phyloP scores from a whole-genome alignment of 1,140 invertebrate species.

The Meloidogyne floridensis region DNA sequence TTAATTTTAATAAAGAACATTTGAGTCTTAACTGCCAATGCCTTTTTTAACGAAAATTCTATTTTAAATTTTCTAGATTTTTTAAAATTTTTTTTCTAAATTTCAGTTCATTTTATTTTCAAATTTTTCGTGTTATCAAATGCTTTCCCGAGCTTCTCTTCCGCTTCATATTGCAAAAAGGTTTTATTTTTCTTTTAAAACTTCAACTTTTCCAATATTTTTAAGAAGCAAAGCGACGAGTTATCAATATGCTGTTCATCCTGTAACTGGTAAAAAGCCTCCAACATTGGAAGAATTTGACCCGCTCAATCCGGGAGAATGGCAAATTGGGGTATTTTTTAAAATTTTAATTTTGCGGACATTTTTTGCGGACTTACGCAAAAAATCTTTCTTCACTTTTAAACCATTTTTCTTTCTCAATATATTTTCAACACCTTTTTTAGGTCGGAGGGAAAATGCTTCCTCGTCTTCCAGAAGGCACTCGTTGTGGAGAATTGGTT shows the following conservation, averaged over 20 bases:
- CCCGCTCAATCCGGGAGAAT: conserved; percentile 62
- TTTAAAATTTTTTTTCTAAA: neutral
- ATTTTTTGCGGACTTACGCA: neutral
- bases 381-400: neutral
- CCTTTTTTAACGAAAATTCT: too few relatives aligned
- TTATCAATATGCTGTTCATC: conserved; percentile 9
- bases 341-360: neutral
- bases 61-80: neutral
- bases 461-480: conserved; percentile 64
- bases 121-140: neutral
- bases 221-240: neutral
- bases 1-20: too few relatives aligned
- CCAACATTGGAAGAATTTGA: conserved; percentile 61
- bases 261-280: conserved; percentile 48
- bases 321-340: conserved; percentile 56
- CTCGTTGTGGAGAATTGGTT: conserved; percentile 59
- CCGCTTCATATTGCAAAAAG: neutral
- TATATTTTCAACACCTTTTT: neutral
- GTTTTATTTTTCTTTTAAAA: neutral
- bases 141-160: neutral
- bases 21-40: too few relatives aligned
- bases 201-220: neutral
- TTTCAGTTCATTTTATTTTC: neutral
- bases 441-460: conserved; percentile 60
- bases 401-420: too few relatives aligned